These are phyloP conservation scores for Leptinotarsa rubiginosa DNA, from an alignment of 2,888 invertebrate species.

Conservation along the genomic window DNA sequence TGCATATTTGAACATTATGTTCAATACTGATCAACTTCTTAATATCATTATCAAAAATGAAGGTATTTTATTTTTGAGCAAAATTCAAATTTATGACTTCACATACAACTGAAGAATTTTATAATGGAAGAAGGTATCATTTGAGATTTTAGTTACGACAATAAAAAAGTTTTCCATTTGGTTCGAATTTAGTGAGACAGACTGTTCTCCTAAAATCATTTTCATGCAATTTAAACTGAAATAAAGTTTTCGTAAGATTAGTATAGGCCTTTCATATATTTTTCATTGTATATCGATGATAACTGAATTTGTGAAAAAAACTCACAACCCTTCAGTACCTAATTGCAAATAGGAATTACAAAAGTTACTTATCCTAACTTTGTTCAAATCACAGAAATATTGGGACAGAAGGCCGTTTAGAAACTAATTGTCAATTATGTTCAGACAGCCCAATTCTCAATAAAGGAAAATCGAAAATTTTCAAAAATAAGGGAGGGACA, in stretches of 20 bases:
- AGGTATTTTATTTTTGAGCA: no score
- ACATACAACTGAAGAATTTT: no score
- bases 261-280: neutral
- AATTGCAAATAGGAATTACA: slow-evolving; percentile 22
- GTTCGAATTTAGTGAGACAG: no score
- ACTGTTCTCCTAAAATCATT: neutral
- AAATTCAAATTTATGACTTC: no score
- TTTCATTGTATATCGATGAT: slow-evolving; percentile 6
- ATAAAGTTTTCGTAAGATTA: neutral
- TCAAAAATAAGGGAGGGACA: slow-evolving; percentile 21
- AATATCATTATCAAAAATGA: no score
- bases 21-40: no score
- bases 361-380: slow-evolving; percentile 45
- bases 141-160: no score
- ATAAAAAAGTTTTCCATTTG: no score
- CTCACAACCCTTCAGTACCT: slow-evolving; percentile 14
- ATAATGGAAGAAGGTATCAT: no score
- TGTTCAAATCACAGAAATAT: slow-evolving; percentile 47
- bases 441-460: slow-evolving; percentile 17
- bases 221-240: neutral
- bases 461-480: slow-evolving; percentile 16
- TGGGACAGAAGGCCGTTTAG: slow-evolving; percentile 31
- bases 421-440: slow-evolving; percentile 27
- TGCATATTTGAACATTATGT: no score
- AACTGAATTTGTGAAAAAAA: neutral